A percentile compares a stretch with the other conserved stretches of the same genome.
phyloP scores from a whole-genome alignment of 92 coral and sea anemone species.

The Phenganax marumi region DNA sequence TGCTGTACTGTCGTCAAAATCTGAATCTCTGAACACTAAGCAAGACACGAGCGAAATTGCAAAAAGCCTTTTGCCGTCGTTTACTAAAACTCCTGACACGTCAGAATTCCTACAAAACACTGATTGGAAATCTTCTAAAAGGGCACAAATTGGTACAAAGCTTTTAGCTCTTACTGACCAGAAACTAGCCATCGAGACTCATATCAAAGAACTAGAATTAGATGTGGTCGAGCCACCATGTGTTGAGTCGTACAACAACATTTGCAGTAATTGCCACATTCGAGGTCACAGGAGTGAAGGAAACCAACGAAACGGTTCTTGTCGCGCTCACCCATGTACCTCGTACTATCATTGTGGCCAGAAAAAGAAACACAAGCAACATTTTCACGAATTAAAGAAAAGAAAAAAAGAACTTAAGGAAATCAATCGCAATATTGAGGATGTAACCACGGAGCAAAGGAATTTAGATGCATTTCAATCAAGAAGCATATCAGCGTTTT shows the following conservation, averaged over 20 bases:
- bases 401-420: slow-evolving; percentile 45
- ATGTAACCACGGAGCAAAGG: slow-evolving; percentile 39
- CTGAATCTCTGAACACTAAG: neutral
- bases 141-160: slow-evolving; percentile 7
- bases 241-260: neutral
- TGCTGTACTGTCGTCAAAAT: neutral
- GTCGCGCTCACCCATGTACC: neutral
- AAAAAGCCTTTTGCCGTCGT: neutral
- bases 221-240: slow-evolving; percentile 1
- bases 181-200: slow-evolving; percentile 23
- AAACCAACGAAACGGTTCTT: slow-evolving; percentile 4
- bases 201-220: slow-evolving; percentile 17
- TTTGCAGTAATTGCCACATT: slow-evolving; percentile 3
- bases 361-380: slow-evolving; percentile 4
- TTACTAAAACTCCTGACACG: neutral
- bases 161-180: neutral
- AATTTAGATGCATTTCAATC: slow-evolving; percentile 53
- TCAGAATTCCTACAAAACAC: neutral
- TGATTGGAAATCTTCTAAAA: slow-evolving; percentile 27
- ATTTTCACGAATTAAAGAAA: neutral
- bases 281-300: slow-evolving; percentile 7
- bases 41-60: neutral
- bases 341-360: slow-evolving; percentile 10
- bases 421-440: slow-evolving; percentile 40
- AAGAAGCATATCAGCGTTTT: slow-evolving; percentile 48